Percentiles rank a stretch among this genome's conserved stretches.
Evolutionary conservation across 2,888 invertebrate genomes (phyloP).

Genomic region (Leucania comma): DNA sequence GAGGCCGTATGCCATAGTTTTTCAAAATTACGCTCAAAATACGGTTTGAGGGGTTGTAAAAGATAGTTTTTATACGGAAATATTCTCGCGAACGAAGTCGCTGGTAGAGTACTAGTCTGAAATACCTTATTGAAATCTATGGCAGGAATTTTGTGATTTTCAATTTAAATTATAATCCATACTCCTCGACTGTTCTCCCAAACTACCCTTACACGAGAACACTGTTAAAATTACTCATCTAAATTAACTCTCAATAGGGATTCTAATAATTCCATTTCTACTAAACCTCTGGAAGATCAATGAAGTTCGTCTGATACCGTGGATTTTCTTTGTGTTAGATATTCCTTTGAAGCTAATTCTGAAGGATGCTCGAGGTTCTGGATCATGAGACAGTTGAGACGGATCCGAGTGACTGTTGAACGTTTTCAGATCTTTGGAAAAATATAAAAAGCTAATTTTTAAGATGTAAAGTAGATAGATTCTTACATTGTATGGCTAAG

Average conservation of each 20-base stretch:
- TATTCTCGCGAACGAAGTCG: too few species aligned
- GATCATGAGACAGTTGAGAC: neutral
- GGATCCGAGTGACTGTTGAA: constrained; percentile 17
- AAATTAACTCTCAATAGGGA: neutral
- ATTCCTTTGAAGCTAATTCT: constrained; percentile 31
- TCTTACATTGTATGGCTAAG: too few species aligned
- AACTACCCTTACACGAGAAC: neutral
- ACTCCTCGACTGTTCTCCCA: neutral
- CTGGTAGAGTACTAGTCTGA: too few species aligned
- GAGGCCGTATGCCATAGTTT: too few species aligned
- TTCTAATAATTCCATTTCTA: neutral
- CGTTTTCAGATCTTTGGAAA: neutral
- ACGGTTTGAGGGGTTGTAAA: too few species aligned
- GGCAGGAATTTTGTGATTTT: too few species aligned
- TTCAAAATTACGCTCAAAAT: too few species aligned
- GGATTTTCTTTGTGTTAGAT: constrained; percentile 19
- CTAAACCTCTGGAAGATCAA: constrained; percentile 6
- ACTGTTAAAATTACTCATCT: neutral
- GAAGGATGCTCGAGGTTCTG: constrained; percentile 1
- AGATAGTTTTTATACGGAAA: too few species aligned
- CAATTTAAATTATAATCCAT: neutral
- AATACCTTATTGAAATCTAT: too few species aligned
- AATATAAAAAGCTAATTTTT: constrained; percentile 11
- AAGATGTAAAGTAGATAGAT: neutral
- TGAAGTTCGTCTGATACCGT: neutral